Evolutionary conservation across 2,888 invertebrate genomes (phyloP), one percentile per base, ranked within the genome.

Genomic region (Anagyrus pseudococci): DNA sequence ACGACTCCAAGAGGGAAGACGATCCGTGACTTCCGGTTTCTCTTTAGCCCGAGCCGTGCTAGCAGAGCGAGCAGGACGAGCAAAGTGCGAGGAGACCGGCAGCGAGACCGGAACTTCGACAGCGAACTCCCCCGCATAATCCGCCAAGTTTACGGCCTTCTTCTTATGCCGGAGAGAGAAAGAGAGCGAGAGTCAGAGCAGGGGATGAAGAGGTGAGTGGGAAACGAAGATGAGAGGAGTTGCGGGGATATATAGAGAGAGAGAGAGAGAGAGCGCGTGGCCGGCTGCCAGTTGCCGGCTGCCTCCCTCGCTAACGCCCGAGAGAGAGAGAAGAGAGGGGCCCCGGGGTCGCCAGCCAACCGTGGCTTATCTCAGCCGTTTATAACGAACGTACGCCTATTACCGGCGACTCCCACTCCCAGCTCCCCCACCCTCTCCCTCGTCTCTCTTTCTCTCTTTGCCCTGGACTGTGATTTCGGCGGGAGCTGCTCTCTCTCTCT

Each of bases 1-100:
- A 65, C 58, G 65, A 61, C 58, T 60, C 47, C 1, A 15, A 44
- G 44, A 41, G 57, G 23, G 50, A 58, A 49, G 64, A 60, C 33
- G 54, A 56, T 26, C 52, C 59, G 56, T 48, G 63, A 63, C 55
- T 58, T 63, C 58, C 63, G 57, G 6, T 10, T 29, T 13, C 23
- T 25, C 17, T 23, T 23, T 13, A 26, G 17, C 44, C 46, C 19
- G 17, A n/a, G 6, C 40, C n/a, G 13, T 26, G 25, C 22, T n/a
- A n/a, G 10, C 22, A 19, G 13, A 15, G 26, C 3, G n/a, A n/a
- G n/a, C 15, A 10, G 8, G 23, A 2, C 7, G 29, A 29, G 29
- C 37, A 37, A 22, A 19, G 29, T 19, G 41, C 19, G 20, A 15
- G 46, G 22, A 15, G 1, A 23, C 13, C 10, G 17, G 22, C 57